A percentile compares a stretch with the other conserved stretches of the same genome.
These are phyloP conservation scores for Fragariocoptes setiger DNA, from an alignment of 1,140 invertebrate genomes.

Conservation along the genomic window DNA sequence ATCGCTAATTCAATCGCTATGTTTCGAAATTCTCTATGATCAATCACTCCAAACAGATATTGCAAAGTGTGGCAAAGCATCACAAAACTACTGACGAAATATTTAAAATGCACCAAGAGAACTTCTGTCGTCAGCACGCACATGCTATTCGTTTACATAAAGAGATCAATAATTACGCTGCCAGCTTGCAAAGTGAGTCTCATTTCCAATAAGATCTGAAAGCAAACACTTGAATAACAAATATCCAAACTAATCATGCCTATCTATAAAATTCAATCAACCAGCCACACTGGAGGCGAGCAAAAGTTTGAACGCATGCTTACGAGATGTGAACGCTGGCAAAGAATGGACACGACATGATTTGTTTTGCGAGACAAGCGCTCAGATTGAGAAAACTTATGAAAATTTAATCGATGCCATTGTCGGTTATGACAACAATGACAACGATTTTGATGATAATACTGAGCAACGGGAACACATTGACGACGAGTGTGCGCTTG, in stretches of 20 bases:
- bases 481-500: no score
- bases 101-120: conserved; percentile 71
- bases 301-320: neutral
- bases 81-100: conserved; percentile 80
- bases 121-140: conserved; percentile 59
- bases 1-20: no score
- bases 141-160: conserved; percentile 67
- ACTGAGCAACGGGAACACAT: no score
- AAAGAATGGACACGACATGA: neutral
- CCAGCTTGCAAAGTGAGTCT: conserved; percentile 54
- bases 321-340: neutral
- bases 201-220: neutral
- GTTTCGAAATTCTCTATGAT: no score
- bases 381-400: neutral
- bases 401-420: neutral
- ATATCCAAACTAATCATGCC: neutral
- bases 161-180: conserved; percentile 82
- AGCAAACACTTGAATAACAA: neutral
- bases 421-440: neutral
- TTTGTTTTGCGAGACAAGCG: neutral
- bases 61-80: conserved; percentile 84
- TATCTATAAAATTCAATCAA: neutral
- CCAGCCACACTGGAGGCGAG: neutral
- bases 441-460: no score
- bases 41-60: no score